Base-by-base conservation (phyloP, 1,140 invertebrate species). In the Metopolophium dirhodum region DNA sequence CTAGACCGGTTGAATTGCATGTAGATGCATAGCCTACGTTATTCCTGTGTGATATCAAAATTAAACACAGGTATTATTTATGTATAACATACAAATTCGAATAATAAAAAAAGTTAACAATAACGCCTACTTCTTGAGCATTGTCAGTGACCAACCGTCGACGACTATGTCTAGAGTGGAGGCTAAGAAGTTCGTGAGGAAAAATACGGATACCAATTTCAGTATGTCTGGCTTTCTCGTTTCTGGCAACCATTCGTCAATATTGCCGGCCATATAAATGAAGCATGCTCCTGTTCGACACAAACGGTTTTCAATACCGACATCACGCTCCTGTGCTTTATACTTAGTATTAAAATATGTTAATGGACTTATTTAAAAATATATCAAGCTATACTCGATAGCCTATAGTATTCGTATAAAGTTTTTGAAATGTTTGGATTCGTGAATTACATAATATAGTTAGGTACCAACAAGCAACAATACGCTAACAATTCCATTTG, bases 81-180 rank as follows among this genome's bases (percentile, higher is more conserved):
- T 68, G 14, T n/a, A n/a, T n/a, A n/a, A n/a, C n/a, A n/a, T n/a
- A n/a, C n/a, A n/a, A n/a, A n/a, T n/a, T n/a, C n/a, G n/a, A n/a
- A n/a, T n/a, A n/a, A n/a, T n/a, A n/a, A n/a, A n/a, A n/a, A n/a
- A n/a, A n/a, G n/a, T n/a, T n/a, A n/a, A n/a, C n/a, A n/a, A 57
- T 37, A 77, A 45, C 30, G 90, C 45, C 94, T 95, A 97, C 97
- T 98, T 97, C 95, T 99, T 98, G 2, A 99, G 96, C 98, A 99
- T 99, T 8, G 99, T 99, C 2, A 99, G 95, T 2, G 99, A 99
- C 99, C 99, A 99, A 11, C 99, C 99, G 96, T 99, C 99, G 1
- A 99, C 99, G 90, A 99, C 99, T 95, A 99, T 99, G 95, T 99
- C 99, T 96, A 99, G 99, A n/a, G 99, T 99, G 2, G 99, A 99